Evolutionary conservation across 2,888 invertebrate species (phyloP).

Genomic region (Steinernema carpocapsae): DNA sequence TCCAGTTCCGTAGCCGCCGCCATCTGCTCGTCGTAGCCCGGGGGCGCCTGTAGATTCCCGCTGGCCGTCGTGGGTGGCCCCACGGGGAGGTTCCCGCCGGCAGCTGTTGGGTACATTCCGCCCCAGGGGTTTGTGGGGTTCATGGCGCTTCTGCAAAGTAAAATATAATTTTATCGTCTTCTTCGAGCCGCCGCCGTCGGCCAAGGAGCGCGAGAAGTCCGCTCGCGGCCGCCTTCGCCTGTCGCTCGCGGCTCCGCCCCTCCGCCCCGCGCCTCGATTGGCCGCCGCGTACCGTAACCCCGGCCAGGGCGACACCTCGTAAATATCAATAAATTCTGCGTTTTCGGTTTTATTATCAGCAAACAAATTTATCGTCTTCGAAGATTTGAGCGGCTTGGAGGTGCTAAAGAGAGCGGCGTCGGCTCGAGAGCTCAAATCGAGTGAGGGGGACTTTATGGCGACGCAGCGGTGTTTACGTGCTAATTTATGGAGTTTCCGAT

Average conservation of each 20-base stretch:
- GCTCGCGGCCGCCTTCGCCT: not conserved
- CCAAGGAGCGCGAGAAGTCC: not conserved
- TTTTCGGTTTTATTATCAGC: constrained; percentile 29
- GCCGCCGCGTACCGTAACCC: constrained; percentile 30
- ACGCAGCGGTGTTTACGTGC: constrained; percentile 5
- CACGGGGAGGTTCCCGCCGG: constrained; percentile 1
- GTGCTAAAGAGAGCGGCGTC: not conserved
- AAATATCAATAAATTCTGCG: constrained; percentile 25
- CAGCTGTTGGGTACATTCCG: constrained; percentile 11
- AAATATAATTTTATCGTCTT: constrained; percentile 24
- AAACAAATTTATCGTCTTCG: constrained; percentile 16
- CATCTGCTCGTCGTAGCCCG: constrained; percentile 26
- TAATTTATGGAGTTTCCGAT: constrained; percentile 30
- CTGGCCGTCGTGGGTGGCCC: constrained; percentile 16
- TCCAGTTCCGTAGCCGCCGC: constrained; percentile 19
- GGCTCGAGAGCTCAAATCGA: not conserved
- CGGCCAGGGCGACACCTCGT: constrained; percentile 24
- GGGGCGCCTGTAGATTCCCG: not conserved
- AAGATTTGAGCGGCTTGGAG: not conserved
- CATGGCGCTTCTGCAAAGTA: constrained; percentile 3
- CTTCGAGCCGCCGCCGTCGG: not conserved
- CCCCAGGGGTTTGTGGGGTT: constrained; percentile 10
- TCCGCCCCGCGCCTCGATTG: constrained; percentile 16
- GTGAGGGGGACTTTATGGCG: constrained; percentile 15
- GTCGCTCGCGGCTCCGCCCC: not conserved